Percentiles rank a stretch among this genome's conserved stretches.
Evolutionary conservation across 2,113 vertebrate genomes (phyloP).

Genomic region (Aphelocoma coerulescens): DNA sequence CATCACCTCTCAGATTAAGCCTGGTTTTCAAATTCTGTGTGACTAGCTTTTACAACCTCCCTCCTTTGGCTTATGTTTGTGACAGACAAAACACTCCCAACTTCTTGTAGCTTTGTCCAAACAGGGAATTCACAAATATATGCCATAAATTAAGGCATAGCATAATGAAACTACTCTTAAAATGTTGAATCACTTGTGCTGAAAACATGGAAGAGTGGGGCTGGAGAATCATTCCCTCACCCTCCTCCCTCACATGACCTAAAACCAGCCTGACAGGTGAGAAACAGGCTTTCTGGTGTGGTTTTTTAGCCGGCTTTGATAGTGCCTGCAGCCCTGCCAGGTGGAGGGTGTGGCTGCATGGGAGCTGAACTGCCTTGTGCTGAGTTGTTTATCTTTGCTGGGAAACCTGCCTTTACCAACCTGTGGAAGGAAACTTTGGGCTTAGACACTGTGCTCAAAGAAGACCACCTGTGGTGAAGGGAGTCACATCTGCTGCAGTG

Average conservation of each 20-base stretch:
- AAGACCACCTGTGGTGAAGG: neutral
- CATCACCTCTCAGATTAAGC: neutral
- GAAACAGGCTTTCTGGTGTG: slow-evolving; percentile 55
- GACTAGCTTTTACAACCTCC: neutral
- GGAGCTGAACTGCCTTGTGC: slow-evolving; percentile 21
- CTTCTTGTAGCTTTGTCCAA: neutral
- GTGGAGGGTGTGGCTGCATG: slow-evolving; percentile 51
- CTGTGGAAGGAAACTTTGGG: neutral
- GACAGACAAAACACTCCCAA: neutral
- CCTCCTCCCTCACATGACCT: neutral
- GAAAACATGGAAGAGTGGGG: neutral
- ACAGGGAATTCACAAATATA: neutral
- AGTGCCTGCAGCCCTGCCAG: slow-evolving; percentile 21
- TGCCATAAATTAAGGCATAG: neutral
- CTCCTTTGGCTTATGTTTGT: neutral
- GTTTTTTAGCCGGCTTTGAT: slow-evolving; percentile 21
- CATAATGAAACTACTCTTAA: neutral
- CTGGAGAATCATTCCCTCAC: neutral
- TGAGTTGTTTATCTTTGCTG: slow-evolving; percentile 24
- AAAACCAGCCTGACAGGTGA: slow-evolving; percentile 44
- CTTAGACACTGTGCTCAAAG: neutral
- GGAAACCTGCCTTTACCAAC: neutral
- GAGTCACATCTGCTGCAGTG: neutral
- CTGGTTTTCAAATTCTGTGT: neutral
- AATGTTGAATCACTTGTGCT: neutral